Base-by-base conservation (phyloP, 2,797 vertebrate species). In the Eidolon dupreanum region DNA sequence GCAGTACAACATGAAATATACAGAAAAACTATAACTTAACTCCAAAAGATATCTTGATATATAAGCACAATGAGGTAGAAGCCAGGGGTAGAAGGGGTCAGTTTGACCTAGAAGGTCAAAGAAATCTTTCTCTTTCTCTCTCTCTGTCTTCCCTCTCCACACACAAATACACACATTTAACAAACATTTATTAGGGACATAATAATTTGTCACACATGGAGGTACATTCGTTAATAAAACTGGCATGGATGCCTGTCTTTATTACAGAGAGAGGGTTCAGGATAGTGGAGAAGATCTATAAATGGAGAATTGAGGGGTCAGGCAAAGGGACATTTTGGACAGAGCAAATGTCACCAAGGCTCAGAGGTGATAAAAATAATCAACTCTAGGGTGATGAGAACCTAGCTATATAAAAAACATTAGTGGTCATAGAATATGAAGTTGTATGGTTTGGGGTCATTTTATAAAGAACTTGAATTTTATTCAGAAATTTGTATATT, bases 391-490 rank as follows among this genome's bases (percentile, higher is more conserved):
- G 28, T 77, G 33, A 68, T 0, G 4, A 36, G 13, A 49, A 16
- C 31, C 31, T 63, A 74, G 12, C 22, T 75, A 31, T 55, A 17
- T 36, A 59, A 61, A 63, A 92, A 26, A 41, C 71, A 81, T 61
- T 66, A 53, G 46, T 53, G 28, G 38, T 24, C 36, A 13, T 10
- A 85, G 13, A 84, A 71, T 61, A 49, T 13, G n/a, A 75, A 43
- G 19, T 71, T 63, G 53, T n/a, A 90, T 92, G 10, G 1, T 77
- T 95, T 90, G 36, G 59, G 16, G n/a, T 71, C 28, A 77, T 90
- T 93, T 93, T 89, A 75, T 51, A 53, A 95, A 63, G 16, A 83
- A 77, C 38, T 77, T 96, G 55, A 75, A 78, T 87, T 84, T 93
- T 87, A 90, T 55, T 59, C 6, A 91, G 88, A 97, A 71, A 59